Percentiles rank a stretch among this genome's conserved stretches.
These are phyloP conservation scores for Volucella inanis DNA, from an alignment of 2,888 invertebrate genomes.

Conservation along the genomic window DNA sequence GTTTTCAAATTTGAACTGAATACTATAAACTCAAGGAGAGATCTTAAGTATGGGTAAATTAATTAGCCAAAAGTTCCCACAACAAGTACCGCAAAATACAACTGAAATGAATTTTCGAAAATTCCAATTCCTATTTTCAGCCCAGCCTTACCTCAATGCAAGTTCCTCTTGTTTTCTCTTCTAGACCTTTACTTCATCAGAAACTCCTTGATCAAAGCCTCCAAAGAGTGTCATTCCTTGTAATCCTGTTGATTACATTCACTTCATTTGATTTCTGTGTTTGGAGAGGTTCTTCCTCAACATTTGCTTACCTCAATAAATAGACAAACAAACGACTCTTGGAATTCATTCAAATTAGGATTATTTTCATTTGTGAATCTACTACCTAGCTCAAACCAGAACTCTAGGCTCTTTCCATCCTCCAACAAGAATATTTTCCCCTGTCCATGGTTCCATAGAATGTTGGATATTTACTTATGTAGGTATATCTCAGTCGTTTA, in stretches of 20 bases:
- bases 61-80: no score
- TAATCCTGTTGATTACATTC: not conserved
- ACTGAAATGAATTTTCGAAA: no score
- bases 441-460: not conserved
- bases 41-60: no score
- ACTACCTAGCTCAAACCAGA: not conserved
- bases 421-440: not conserved
- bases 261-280: constrained; percentile 36
- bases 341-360: constrained; percentile 12
- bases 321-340: constrained; percentile 6
- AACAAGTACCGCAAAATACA: no score
- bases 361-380: constrained; percentile 8
- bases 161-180: no score
- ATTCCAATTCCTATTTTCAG: no score
- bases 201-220: no score
- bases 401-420: not conserved
- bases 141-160: no score
- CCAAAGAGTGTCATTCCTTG: no score
- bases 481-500: constrained; percentile 30
- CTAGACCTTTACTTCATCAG: no score
- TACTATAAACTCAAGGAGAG: no score
- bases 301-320: constrained; percentile 35
- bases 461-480: constrained; percentile 37
- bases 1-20: no score
- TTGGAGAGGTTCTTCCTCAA: constrained; percentile 19